Evolutionary conservation across 2,888 invertebrate genomes (phyloP).

Genomic region (Macropis europaea): DNA sequence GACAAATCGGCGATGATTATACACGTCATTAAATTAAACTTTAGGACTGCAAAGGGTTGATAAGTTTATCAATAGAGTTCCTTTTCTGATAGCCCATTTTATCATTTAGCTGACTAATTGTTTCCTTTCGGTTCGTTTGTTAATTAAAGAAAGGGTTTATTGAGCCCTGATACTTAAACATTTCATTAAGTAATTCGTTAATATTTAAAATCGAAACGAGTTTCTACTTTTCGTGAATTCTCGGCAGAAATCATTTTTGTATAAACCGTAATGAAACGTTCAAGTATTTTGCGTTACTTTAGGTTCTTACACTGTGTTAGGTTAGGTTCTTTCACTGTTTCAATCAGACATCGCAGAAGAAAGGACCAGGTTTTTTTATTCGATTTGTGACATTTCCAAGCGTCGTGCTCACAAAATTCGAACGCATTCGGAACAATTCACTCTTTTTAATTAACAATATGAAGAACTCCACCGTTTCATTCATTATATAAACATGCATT

Average conservation of each 20-base stretch:
- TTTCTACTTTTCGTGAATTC: neutral
- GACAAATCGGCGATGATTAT: neutral
- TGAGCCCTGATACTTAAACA: constrained; percentile 13
- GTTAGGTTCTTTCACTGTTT: constrained; percentile 7
- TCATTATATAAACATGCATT: too few relatives aligned
- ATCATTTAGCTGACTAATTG: constrained; percentile 5
- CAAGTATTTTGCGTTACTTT: constrained; percentile 15
- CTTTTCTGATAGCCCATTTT: constrained; percentile 11
- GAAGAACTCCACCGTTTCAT: too few relatives aligned
- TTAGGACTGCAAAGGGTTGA: constrained; percentile 18
- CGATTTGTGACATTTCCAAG: constrained; percentile 12
- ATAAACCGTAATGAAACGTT: neutral
- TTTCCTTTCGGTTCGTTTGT: constrained; percentile 1
- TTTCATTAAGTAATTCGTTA: neutral
- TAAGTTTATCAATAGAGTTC: constrained; percentile 27
- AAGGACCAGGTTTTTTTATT: constrained; percentile 8
- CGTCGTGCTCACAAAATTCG: neutral
- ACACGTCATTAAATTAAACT: neutral
- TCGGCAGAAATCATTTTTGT: neutral
- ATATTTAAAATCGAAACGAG: neutral
- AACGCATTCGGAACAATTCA: neutral
- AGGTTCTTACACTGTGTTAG: too few relatives aligned
- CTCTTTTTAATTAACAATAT: neutral
- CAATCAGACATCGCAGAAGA: constrained; percentile 3
- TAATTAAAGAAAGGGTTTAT: neutral